Conservation (phyloP, 2,888 invertebrate genomes). For the Ichneumoninae sp. region DNA sequence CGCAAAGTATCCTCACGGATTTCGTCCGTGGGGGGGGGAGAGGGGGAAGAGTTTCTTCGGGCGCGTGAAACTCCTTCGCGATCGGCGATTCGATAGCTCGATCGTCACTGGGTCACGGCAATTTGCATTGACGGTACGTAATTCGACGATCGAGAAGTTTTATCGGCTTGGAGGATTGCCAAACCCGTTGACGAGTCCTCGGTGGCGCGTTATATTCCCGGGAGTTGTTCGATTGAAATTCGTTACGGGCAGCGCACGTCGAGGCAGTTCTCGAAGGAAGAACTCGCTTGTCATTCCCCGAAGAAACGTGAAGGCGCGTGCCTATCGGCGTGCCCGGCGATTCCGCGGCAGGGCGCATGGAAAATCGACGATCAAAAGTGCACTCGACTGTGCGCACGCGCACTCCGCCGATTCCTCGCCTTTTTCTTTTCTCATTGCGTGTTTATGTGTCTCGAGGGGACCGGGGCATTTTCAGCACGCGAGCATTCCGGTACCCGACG, state of each 20-base stretch:
- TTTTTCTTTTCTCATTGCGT: background rate
- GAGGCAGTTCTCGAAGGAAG: conserved; percentile 26
- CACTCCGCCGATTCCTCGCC: too few relatives aligned
- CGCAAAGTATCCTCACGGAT: background rate
- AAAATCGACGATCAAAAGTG: conserved; percentile 52
- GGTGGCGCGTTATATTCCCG: background rate
- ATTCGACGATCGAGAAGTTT: background rate
- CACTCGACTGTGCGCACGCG: conserved; percentile 33
- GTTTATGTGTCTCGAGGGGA: conserved; percentile 4
- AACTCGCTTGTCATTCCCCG: conserved; percentile 58
- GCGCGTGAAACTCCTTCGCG: conserved; percentile 6
- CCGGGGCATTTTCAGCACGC: conserved; percentile 21
- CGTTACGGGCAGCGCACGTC: background rate
- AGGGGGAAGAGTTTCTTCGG: background rate
- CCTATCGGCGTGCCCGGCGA: conserved; percentile 2
- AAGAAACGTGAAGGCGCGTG: conserved; percentile 54
- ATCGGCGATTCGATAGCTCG: conserved; percentile 23
- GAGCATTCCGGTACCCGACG: conserved; percentile 23
- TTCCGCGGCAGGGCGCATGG: conserved; percentile 18
- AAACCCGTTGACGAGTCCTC: background rate
- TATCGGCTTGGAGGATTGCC: background rate
- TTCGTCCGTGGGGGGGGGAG: background rate
- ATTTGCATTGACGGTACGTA: background rate
- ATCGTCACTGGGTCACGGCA: conserved; percentile 18
- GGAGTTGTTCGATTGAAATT: conserved; percentile 10